Conservation (phyloP, 2,797 vertebrate genomes). For the Echeneis naucrates region DNA sequence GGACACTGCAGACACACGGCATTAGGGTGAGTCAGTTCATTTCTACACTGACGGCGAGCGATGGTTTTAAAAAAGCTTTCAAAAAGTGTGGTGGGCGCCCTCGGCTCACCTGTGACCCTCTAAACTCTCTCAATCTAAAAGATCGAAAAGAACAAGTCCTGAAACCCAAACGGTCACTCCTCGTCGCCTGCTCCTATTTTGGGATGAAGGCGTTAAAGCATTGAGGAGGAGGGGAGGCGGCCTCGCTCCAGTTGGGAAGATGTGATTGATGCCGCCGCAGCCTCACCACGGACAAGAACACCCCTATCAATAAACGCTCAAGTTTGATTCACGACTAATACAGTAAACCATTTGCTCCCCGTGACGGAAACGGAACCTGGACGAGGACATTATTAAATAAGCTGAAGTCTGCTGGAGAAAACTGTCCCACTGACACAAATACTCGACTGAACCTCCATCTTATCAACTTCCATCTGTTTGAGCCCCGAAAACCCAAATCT, state of each 20-base stretch:
- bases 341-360: constrained; percentile 1
- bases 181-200: constrained; percentile 12
- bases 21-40: constrained; percentile 23
- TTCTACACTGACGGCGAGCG: background rate
- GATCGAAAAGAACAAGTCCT: constrained; percentile 40
- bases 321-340: constrained; percentile 18
- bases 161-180: constrained; percentile 7
- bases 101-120: constrained; percentile 1
- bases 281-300: constrained; percentile 6
- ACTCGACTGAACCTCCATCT: background rate
- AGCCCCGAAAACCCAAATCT: no score
- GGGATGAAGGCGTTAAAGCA: background rate
- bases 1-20: constrained; percentile 85
- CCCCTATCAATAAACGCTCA: constrained; percentile 27
- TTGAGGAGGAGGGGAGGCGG: background rate
- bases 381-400: constrained; percentile 2
- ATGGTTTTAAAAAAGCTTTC: background rate
- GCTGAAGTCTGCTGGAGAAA: background rate
- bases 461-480: no score
- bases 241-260: constrained; percentile 1
- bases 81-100: no score
- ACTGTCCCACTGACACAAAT: constrained; percentile 41
- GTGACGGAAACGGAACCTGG: constrained; percentile 24
- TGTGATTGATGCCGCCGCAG: constrained; percentile 41
- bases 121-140: constrained; percentile 47